Evolutionary conservation across 2,888 invertebrate genomes (phyloP).

Genomic region (Catocala sponsa): DNA sequence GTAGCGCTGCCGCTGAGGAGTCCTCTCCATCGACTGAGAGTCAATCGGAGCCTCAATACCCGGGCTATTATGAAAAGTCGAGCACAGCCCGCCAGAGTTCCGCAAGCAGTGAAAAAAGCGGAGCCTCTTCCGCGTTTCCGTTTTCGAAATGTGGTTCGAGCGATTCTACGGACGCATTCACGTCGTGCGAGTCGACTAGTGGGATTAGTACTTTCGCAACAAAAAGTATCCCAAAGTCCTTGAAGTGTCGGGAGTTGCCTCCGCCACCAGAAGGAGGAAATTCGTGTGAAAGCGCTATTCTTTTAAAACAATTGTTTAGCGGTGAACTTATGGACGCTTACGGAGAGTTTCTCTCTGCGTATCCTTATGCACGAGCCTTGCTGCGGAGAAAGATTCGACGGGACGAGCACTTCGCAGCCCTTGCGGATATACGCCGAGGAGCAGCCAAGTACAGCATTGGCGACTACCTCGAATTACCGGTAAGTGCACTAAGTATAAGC

Average conservation of each 20-base stretch:
- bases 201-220: constrained; percentile 78
- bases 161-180: constrained; percentile 80
- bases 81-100: constrained; percentile 81
- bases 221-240: constrained; percentile 73
- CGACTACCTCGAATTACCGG: constrained; percentile 91
- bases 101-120: constrained; percentile 82
- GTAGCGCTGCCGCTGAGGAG: constrained; percentile 74
- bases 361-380: constrained; percentile 88
- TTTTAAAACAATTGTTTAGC: constrained; percentile 89
- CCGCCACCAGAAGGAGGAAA: constrained; percentile 70
- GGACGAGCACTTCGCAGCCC: constrained; percentile 90
- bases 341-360: constrained; percentile 89
- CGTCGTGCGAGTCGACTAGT: constrained; percentile 83
- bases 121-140: constrained; percentile 82
- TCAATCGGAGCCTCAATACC: constrained; percentile 80
- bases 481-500: constrained; percentile 77
- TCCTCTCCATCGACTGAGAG: constrained; percentile 81
- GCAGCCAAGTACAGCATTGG: constrained; percentile 90
- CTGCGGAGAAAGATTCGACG: constrained; percentile 89
- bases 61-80: constrained; percentile 79
- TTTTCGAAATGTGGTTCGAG: constrained; percentile 86
- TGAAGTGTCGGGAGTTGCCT: constrained; percentile 78
- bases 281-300: constrained; percentile 77
- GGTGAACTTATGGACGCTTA: constrained; percentile 90
- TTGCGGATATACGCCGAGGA: constrained; percentile 90